Evolutionary conservation across 2,888 invertebrate species (phyloP).

Genomic region (Drosophila kambysellisi): DNA sequence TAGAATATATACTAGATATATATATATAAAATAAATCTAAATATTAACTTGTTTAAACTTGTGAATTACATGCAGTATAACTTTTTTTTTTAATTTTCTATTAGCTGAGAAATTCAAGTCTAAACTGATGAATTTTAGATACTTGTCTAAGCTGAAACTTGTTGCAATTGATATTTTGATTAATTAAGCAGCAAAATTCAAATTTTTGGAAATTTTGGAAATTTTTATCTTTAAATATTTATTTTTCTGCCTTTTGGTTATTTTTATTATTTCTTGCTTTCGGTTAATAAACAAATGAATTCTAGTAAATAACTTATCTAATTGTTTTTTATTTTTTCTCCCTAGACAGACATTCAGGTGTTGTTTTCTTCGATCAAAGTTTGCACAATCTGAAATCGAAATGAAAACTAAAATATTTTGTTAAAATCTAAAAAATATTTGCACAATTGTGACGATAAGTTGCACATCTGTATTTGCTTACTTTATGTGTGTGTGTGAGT

Average conservation of each 20-base stretch:
- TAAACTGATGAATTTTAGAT: background rate
- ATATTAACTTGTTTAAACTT: background rate
- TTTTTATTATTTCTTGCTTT: slow-evolving; percentile 6
- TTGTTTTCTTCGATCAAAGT: slow-evolving; percentile 8
- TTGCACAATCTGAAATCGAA: slow-evolving; percentile 9
- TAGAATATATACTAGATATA: background rate
- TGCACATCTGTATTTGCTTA: slow-evolving; percentile 21
- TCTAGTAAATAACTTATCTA: slow-evolving; percentile 14
- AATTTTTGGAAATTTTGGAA: background rate
- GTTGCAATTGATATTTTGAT: background rate
- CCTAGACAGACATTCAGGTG: background rate
- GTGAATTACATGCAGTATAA: no score
- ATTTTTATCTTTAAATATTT: background rate
- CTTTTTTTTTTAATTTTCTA: no score
- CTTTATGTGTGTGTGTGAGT: background rate
- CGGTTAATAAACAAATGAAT: slow-evolving; percentile 7
- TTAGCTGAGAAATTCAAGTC: background rate
- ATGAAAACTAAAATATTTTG: background rate
- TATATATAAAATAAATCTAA: background rate
- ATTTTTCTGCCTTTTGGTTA: background rate
- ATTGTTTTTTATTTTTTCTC: slow-evolving; percentile 2
- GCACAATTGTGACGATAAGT: slow-evolving; percentile 41
- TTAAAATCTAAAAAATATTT: slow-evolving; percentile 37
- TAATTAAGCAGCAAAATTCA: background rate
- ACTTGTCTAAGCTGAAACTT: background rate